phyloP scores from a whole-genome alignment of 2,888 invertebrate genomes.

The Temnothorax ravouxi region DNA sequence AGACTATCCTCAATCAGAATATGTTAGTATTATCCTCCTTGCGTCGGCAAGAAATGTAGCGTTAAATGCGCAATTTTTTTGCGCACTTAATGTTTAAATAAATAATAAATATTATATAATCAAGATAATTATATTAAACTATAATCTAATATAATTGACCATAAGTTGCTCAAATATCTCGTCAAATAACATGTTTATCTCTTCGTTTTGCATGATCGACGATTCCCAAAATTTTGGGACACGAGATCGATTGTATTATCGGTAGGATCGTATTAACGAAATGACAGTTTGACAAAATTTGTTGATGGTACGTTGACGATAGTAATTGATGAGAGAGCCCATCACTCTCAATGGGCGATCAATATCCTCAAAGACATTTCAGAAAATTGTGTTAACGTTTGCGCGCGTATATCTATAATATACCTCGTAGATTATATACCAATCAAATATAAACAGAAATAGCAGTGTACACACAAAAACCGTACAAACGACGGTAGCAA shows the following conservation, averaged over 20 bases:
- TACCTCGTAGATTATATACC: neutral
- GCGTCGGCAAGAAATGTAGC: neutral
- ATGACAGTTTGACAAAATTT: neutral
- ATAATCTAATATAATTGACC: neutral
- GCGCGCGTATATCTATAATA: too few relatives aligned
- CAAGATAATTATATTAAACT: neutral
- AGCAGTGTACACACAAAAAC: neutral
- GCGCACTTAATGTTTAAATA: neutral
- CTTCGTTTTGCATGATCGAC: neutral
- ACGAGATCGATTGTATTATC: neutral
- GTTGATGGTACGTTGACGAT: neutral
- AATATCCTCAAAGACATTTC: neutral
- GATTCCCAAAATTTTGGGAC: neutral
- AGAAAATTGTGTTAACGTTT: neutral
- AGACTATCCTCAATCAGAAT: conserved; percentile 5
- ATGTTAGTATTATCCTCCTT: neutral
- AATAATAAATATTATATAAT: neutral
- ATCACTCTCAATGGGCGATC: neutral
- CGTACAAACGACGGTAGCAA: neutral
- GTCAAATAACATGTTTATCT: neutral
- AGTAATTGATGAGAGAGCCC: neutral
- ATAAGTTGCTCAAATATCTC: neutral
- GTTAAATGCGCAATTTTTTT: neutral
- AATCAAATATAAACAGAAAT: neutral
- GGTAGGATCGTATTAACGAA: neutral